These are phyloP conservation scores for Perognathus longimembris DNA, from an alignment of 2,113 vertebrate species.

Conservation along the genomic window DNA sequence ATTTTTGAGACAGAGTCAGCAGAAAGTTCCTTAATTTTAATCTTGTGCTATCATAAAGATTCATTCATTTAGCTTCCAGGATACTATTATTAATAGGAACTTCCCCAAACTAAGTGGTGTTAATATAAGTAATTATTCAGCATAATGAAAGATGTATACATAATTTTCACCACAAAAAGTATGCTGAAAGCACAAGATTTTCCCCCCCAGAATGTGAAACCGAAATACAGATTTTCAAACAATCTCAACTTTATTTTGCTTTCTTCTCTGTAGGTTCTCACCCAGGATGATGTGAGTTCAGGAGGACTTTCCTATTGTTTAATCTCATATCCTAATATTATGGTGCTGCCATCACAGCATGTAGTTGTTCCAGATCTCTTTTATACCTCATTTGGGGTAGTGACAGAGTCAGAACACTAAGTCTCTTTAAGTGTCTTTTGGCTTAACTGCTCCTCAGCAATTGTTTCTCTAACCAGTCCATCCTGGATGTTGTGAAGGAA, in stretches of 20 bases:
- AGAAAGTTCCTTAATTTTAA: slow-evolving; percentile 65
- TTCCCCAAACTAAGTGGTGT: slow-evolving; percentile 77
- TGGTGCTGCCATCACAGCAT: slow-evolving; percentile 80
- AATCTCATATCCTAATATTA: slow-evolving; percentile 77
- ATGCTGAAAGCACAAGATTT: slow-evolving; percentile 71
- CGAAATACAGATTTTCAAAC: slow-evolving; percentile 53
- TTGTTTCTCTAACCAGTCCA: slow-evolving; percentile 85
- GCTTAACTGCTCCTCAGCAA: slow-evolving; percentile 84
- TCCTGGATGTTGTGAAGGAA: slow-evolving; percentile 83
- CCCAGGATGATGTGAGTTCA: slow-evolving; percentile 59
- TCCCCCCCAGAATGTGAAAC: slow-evolving; percentile 6
- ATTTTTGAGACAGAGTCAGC: slow-evolving; percentile 61
- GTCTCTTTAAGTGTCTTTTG: slow-evolving; percentile 82
- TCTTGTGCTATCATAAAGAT: slow-evolving; percentile 70
- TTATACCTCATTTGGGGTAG: slow-evolving; percentile 73
- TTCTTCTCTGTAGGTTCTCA: slow-evolving; percentile 62
- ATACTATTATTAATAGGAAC: slow-evolving; percentile 76
- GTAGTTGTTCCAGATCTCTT: slow-evolving; percentile 79
- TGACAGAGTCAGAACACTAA: slow-evolving; percentile 78
- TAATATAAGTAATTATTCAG: slow-evolving; percentile 77
- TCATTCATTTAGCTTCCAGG: slow-evolving; percentile 74
- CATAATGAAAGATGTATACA: slow-evolving; percentile 68
- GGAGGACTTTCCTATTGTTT: slow-evolving; percentile 76
- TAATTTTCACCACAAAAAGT: slow-evolving; percentile 61
- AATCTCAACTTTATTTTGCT: slow-evolving; percentile 34